Evolutionary conservation across 2,888 invertebrate genomes (phyloP).

Genomic region (Harpagoxenus sublaevis): DNA sequence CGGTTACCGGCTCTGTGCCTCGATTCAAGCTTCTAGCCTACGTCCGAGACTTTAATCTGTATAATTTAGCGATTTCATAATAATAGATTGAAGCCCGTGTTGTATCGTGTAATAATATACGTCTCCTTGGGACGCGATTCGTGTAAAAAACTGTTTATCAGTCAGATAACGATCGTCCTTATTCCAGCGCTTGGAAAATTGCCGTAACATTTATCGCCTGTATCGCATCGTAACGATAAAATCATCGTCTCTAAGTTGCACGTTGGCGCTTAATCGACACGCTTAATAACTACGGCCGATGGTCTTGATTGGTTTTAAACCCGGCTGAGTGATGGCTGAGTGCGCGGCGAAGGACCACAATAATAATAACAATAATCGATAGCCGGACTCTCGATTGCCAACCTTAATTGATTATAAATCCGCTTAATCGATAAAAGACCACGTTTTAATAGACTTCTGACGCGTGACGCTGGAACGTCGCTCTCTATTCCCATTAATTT

Average conservation of each 20-base stretch:
- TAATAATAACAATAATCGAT: slow-evolving; percentile 54
- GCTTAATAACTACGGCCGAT: slow-evolving; percentile 38
- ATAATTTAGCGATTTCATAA: slow-evolving; percentile 14
- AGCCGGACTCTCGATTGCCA: slow-evolving; percentile 3
- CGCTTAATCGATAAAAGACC: slow-evolving; percentile 37
- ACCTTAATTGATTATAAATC: slow-evolving; percentile 50
- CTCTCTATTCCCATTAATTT: slow-evolving; percentile 20
- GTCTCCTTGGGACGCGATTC: slow-evolving; percentile 1
- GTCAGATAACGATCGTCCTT: slow-evolving; percentile 35
- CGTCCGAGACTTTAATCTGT: neutral
- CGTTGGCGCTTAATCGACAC: slow-evolving; percentile 47
- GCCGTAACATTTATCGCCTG: slow-evolving; percentile 26
- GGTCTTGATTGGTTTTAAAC: slow-evolving; percentile 50
- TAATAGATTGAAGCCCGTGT: neutral
- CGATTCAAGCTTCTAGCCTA: neutral
- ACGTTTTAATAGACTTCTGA: slow-evolving; percentile 48
- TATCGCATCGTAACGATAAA: slow-evolving; percentile 27
- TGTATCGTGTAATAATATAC: slow-evolving; percentile 13
- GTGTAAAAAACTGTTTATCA: slow-evolving; percentile 29
- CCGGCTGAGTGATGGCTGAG: slow-evolving; percentile 24
- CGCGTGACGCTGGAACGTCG: slow-evolving; percentile 2
- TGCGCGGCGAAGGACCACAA: slow-evolving; percentile 10
- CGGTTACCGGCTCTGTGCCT: neutral
- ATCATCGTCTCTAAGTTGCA: neutral
- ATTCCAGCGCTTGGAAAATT: slow-evolving; percentile 28